phyloP scores from a whole-genome alignment of 1,140 invertebrate species.

The Pemphigus obesinymphae region DNA sequence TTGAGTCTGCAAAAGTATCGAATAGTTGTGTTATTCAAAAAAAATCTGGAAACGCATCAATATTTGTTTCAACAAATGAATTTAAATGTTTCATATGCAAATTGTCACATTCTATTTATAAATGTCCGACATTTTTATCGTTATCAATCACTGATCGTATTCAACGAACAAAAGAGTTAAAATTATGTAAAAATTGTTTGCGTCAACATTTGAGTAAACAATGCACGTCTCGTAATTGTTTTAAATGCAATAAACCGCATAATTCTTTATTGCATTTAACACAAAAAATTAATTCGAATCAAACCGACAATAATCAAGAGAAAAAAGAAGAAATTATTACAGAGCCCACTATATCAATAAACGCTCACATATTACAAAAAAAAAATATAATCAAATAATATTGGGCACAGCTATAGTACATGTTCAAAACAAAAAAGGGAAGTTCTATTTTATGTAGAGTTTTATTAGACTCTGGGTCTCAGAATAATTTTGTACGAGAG shows the following conservation, averaged over 20 bases:
- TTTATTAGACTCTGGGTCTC: not conserved
- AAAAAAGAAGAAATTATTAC: not conserved
- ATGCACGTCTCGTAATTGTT: not conserved
- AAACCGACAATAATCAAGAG: not conserved
- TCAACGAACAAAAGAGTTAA: not conserved
- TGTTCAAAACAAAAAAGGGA: not conserved
- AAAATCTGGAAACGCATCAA: not conserved
- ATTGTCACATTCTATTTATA: not conserved
- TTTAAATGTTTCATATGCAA: not conserved
- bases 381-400: not conserved
- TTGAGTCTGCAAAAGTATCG: not conserved
- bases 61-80: not conserved
- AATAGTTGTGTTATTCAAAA: not conserved
- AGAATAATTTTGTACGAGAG: not conserved
- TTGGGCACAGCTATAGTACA: not conserved
- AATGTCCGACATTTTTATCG: not conserved
- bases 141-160: not conserved
- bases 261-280: not conserved
- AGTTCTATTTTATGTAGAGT: not conserved
- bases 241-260: not conserved
- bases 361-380: not conserved
- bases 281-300: not conserved
- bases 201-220: not conserved
- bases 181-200: constrained; percentile 6
- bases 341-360: not conserved